Base-by-base conservation (phyloP, 2,888 invertebrate genomes). In the Rhagonycha lutea region DNA sequence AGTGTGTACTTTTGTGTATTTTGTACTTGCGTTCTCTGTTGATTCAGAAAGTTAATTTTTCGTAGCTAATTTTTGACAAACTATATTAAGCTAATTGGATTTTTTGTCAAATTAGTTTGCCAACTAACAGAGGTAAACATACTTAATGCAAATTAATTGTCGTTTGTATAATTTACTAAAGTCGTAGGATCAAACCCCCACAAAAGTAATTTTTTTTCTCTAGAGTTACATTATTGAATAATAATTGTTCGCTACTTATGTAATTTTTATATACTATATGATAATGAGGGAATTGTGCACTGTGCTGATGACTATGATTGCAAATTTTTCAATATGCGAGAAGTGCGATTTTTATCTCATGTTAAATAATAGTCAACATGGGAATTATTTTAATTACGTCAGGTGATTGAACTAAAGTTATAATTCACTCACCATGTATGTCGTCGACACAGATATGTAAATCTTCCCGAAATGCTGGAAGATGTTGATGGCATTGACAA, bases 381-480 rank as follows among this genome's bases (percentile, higher is more conserved):
- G 47, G 47, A 47, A 47, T 47, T 47, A 47, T 47, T 47, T 47
- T 47, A 47, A 47, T 47, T n/a, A 47, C n/a, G 47, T 2, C 47
- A 68, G 63, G 63, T 65, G 63, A 24, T 26, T 69, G 24, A 65
- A 70, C 67, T 14, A 78, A 74, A 32, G 75, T 60, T 29, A 65
- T 74, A 26, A 61, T 69, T 62, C 18, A 85, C 91, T 90, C 87
- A 96, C 96, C 96, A 87, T 95, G 93, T 81, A 96, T 91, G 85
- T 96, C 94, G 86, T 95, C 94, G 80, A 96, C 95, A 87, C 96
- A 96, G 81, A 95, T 92, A 82, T 93, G 92, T 80, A 94, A 89
- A 87, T 96, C 96, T 87, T 96, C 96, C 78, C 96, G 91, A 89
- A 95, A 96, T 72, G 94, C 92, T 5, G 94, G 94, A 78, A 94